Base-by-base conservation (phyloP, 1,140 invertebrate genomes). In the Bombus impatiens region DNA sequence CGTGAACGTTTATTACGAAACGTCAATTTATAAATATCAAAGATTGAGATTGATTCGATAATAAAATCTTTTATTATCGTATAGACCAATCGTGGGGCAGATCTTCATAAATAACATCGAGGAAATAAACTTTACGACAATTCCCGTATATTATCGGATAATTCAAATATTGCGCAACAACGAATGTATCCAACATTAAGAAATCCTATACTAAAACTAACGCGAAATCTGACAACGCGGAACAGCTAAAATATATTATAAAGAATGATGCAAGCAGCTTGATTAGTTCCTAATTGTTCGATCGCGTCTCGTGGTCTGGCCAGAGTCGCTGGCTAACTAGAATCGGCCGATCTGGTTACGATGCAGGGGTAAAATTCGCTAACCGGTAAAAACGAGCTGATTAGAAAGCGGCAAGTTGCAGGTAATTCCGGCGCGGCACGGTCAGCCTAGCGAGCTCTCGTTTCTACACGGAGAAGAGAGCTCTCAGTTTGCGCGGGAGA, bases 341-440 rank as follows among this genome's bases (percentile, higher is more conserved):
- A 42, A 22, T 25, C 32, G 18, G 1, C 8, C 35, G 62, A 57
- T 76, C 70, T 25, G 53, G 15, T 44, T 47, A 28, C 40, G 44
- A 42, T 1, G 42, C 18, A 35, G 68, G 72, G 85, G 88, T 89
- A 90, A 87, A 87, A 81, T 84, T 81, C 86, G 59, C 47, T 67
- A 84, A 84, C 77, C 85, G 77, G 81, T 87, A 90, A 90, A 87
- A 88, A 88, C 78, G 84, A 68, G 86, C 68, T 90, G 78, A 91
- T 90, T 91, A 91, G 84, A 91, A 91, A 90, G 87, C 87, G 87
- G 87, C 87, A 65, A 81, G 82, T 88, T 81, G 62, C 70, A 76
- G 70, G 71, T 37, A 82, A 87, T 84, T 84, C 86, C 47, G 28
- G 71, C 57, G 71, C 70, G 42, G 62, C 57, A 40, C 44, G 77